Percentiles rank a stretch among this genome's conserved stretches.
phyloP scores from a whole-genome alignment of 2,797 vertebrate genomes.

The Acipenser ruthenus region DNA sequence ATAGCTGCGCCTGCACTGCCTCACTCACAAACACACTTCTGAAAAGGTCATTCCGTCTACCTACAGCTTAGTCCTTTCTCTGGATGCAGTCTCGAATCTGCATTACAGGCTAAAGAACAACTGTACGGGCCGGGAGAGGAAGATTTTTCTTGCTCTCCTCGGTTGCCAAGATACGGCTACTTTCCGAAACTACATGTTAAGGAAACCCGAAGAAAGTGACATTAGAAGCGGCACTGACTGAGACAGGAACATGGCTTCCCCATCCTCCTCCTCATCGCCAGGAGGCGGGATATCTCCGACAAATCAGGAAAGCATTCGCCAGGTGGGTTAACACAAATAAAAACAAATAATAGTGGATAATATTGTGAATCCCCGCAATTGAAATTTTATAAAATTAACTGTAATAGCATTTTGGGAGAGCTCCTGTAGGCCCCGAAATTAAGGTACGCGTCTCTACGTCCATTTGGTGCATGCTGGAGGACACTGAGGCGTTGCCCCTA shows the following conservation, averaged over 20 bases:
- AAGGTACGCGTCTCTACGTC: too few relatives aligned
- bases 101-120: conserved; percentile 8
- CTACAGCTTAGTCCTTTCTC: conserved; percentile 15
- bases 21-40: conserved; percentile 12
- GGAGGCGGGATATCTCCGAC: conserved; percentile 44
- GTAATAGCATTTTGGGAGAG: too few relatives aligned
- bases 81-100: conserved; percentile 25
- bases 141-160: conserved; percentile 30
- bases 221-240: conserved; percentile 20
- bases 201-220: conserved; percentile 30
- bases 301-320: conserved; percentile 48
- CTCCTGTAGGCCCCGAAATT: too few relatives aligned
- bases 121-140: conserved; percentile 32
- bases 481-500: background rate
- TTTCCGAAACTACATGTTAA: conserved; percentile 23
- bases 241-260: conserved; percentile 61
- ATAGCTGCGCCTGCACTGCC: background rate
- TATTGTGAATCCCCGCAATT: too few relatives aligned
- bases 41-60: conserved; percentile 38
- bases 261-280: conserved; percentile 44
- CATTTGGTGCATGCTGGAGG: too few relatives aligned
- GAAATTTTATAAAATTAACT: too few relatives aligned
- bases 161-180: conserved; percentile 13
- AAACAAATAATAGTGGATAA: too few relatives aligned
- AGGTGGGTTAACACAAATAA: conserved; percentile 41